phyloP scores from a whole-genome alignment of 1,140 invertebrate species.

The Neotoxoptera formosana region DNA sequence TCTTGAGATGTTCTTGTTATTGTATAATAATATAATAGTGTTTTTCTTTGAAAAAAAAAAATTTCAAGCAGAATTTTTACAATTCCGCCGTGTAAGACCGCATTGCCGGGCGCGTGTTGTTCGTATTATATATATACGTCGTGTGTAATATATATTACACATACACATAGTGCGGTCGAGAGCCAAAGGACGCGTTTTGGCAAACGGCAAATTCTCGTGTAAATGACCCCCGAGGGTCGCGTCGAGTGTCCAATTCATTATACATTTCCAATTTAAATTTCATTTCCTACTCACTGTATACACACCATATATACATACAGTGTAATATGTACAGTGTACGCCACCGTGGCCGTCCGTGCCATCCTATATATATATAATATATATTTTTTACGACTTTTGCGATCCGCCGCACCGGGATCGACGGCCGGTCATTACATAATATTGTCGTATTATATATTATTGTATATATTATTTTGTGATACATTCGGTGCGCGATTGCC shows the following conservation, averaged over 20 bases:
- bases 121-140: neutral
- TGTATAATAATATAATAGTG: neutral
- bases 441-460: neutral
- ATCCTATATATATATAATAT: neutral
- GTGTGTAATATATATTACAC: neutral
- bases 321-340: neutral
- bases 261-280: constrained; percentile 39
- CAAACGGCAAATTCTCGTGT: constrained; percentile 19
- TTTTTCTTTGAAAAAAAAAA: neutral
- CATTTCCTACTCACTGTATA: constrained; percentile 19
- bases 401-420: neutral
- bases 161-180: neutral
- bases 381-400: neutral
- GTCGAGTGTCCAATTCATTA: constrained; percentile 26
- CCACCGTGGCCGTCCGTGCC: neutral
- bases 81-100: neutral
- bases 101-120: neutral
- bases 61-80: neutral
- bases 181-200: constrained; percentile 30
- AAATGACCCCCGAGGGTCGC: constrained; percentile 19
- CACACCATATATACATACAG: neutral
- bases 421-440: neutral
- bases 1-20: neutral
- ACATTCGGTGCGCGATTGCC: neutral
- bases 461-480: constrained; percentile 2